Evolutionary conservation across 2,888 invertebrate species (phyloP).

Genomic region (Ceraclea dissimilis): DNA sequence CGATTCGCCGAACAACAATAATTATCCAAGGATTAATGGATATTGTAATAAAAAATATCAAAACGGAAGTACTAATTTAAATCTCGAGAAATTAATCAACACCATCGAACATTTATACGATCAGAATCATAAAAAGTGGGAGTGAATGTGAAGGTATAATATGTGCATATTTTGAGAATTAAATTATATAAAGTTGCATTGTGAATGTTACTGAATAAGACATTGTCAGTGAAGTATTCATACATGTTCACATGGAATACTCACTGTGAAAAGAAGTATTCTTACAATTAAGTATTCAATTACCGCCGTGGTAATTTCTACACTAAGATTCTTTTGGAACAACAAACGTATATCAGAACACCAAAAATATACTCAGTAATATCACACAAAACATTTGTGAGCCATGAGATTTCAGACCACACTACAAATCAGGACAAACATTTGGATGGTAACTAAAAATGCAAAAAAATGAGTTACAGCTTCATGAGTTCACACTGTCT

Average conservation of each 20-base stretch:
- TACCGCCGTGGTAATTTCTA: not conserved
- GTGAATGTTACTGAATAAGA: no score
- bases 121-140: constrained; percentile 14
- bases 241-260: not conserved
- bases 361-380: no score
- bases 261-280: constrained; percentile 17
- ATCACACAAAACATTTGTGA: no score
- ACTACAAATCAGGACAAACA: no score
- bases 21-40: constrained; percentile 4
- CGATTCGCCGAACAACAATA: constrained; percentile 4
- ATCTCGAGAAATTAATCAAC: constrained; percentile 9
- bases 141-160: constrained; percentile 9
- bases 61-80: constrained; percentile 9
- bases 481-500: no score
- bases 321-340: not conserved
- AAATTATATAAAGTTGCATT: no score
- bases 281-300: constrained; percentile 18
- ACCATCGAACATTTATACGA: constrained; percentile 12
- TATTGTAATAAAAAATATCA: constrained; percentile 14
- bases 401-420: no score
- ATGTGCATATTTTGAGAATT: no score
- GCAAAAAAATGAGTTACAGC: no score
- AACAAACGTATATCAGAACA: not conserved
- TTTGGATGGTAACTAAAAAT: no score
- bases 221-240: not conserved